Base-by-base conservation (phyloP, 1,140 invertebrate species). In the Rhizoglyphus robini region DNA sequence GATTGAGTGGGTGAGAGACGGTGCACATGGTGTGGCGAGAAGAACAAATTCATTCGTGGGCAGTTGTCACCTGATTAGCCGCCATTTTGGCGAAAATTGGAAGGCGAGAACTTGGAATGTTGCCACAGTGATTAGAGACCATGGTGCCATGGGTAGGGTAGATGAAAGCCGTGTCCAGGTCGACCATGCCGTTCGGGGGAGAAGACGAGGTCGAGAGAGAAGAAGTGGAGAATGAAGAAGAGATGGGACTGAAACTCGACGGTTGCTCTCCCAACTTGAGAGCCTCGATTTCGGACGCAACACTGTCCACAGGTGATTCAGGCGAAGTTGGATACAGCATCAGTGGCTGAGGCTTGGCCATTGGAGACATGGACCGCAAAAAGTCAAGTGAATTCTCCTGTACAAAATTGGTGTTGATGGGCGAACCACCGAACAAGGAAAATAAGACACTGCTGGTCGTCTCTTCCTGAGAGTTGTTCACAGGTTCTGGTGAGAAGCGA, bases 261-360 rank as follows among this genome's bases (percentile, higher is more conserved):
- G 48, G 20, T n/a, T 18, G 30, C n/a, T 65, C 67, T 0, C 36
- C 54, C 27, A 61, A 48, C n/a, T 65, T 65, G 3, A 68, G 23
- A 2, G 63, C 59, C n/a, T 68, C 68, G 27, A 70, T 20, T 38
- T 69, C 70, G 5, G 68, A 68, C 3, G 63, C 62, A 20, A 69
- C 27, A 18, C 49, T 49, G 34, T 68, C 68, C 18, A 69, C 49
- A 15, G 70, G 48, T 15, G 70, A 69, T 34, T 65, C 29, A 5
- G 46, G 58, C 13, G 41, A 23, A 15, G 46, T 25, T 27, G 60
- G 34, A 49, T 65, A 64, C 2, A n/a, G 65, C 15, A 60, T 57
- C 31, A 41, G 46, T 48, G 3, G 36, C 49, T 32, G 15, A 46
- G 23, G 25, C 46, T 49, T n/a, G 15, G 36, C 36, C 51, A 65